Conservation (phyloP, 2,888 invertebrate species). For the Eristalis tenax region DNA sequence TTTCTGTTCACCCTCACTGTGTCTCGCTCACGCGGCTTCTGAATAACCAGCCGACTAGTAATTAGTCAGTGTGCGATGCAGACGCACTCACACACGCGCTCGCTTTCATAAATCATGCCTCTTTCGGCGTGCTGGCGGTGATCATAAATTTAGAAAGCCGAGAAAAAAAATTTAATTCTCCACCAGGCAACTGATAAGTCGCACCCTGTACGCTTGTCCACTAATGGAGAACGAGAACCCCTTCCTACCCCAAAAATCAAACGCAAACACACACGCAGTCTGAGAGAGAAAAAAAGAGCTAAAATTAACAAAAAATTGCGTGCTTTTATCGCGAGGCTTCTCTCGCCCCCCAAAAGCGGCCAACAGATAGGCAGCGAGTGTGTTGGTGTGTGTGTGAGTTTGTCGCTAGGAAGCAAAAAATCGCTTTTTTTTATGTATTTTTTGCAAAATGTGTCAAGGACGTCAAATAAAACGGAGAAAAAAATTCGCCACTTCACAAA, state of each 20-base stretch:
- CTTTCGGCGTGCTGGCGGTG: neutral
- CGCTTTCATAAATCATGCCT: neutral
- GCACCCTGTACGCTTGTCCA: constrained; percentile 8
- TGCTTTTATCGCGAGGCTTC: constrained; percentile 8
- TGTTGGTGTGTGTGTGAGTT: neutral
- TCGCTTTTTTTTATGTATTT: neutral
- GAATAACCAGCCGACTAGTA: constrained; percentile 19
- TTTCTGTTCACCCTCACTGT: neutral
- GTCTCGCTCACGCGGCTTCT: neutral
- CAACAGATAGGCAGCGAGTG: neutral
- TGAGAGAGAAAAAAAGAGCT: neutral
- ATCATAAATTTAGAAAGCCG: constrained; percentile 8
- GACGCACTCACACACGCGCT: neutral
- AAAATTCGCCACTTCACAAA: constrained; percentile 43
- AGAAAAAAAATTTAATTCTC: neutral
- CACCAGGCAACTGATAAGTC: constrained; percentile 44
- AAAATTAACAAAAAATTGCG: constrained; percentile 19
- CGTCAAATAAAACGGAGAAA: constrained; percentile 1
- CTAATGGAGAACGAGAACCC: neutral
- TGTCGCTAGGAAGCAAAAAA: constrained; percentile 14
- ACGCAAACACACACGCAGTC: neutral
- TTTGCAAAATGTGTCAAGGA: constrained; percentile 69
- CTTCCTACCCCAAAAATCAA: neutral
- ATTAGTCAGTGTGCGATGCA: constrained; percentile 38
- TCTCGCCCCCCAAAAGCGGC: neutral